Evolutionary conservation across 1,140 invertebrate genomes (phyloP).

Genomic region (Platyscapa corneri): DNA sequence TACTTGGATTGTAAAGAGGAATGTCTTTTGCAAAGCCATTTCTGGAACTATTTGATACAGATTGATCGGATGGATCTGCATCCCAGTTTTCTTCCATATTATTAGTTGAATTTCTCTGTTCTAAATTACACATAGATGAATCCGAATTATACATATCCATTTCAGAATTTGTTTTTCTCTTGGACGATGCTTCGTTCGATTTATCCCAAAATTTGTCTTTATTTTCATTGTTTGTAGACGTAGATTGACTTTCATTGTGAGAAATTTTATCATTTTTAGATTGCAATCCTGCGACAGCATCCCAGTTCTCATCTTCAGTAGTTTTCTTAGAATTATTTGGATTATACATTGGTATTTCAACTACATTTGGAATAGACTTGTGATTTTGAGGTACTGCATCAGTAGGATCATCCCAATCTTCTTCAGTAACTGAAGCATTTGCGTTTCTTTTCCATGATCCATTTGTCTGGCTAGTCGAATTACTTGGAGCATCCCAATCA

Average conservation of each 20-base stretch:
- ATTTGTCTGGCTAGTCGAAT: constrained; percentile 12
- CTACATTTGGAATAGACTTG: background rate
- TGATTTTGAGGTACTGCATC: constrained; percentile 14
- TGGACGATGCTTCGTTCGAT: background rate
- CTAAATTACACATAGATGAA: background rate
- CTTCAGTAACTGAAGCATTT: background rate
- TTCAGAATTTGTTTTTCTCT: background rate
- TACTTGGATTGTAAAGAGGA: constrained; percentile 3
- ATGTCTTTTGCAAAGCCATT: constrained; percentile 2
- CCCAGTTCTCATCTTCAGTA: constrained; percentile 36
- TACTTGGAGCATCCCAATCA: constrained; percentile 49
- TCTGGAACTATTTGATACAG: constrained; percentile 27
- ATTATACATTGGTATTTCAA: constrained; percentile 22
- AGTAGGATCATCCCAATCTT: constrained; percentile 30
- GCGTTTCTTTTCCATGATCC: constrained; percentile 35
- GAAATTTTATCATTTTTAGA: background rate
- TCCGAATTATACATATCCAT: background rate
- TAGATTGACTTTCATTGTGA: background rate
- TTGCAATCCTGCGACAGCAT: background rate
- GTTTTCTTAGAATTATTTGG: constrained; percentile 15
- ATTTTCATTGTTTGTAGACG: background rate
- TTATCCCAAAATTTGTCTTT: constrained; percentile 10
- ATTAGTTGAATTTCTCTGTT: constrained; percentile 3
- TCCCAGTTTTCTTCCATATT: constrained; percentile 45
- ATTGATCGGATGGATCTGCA: constrained; percentile 3